Base-by-base conservation (phyloP, 2,888 invertebrate genomes). In the Crematogaster levior region DNA sequence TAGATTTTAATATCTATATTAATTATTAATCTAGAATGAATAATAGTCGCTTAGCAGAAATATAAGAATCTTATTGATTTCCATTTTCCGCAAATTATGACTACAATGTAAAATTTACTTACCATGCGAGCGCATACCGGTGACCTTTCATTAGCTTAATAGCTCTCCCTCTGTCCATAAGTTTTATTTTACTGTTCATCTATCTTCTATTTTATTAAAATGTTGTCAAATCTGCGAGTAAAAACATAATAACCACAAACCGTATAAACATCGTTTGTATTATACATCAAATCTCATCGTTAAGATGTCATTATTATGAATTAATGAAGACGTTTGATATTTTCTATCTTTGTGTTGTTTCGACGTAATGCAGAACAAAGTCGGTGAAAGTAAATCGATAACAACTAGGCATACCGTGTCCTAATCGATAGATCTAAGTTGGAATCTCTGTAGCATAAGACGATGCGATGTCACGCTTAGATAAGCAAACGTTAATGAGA, bases 401-500 rank as follows among this genome's bases (percentile, higher is more conserved):
- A 70, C 43, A 40, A 70, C 61, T 21, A 53, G 65, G 24, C 34
- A 18, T 27, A 48, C n/a, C 37, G 21, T 34, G 27, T 34, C 43
- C 60, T 63, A 73, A 65, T 21, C 43, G 84, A 60, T 68, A 30
- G 60, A 46, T 60, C 70, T 37, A 70, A 53, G 58, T 75, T 48
- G 46, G 12, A 40, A 61, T 24, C 37, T 34, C 3, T 30, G 63
- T 58, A 63, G 34, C 37, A 34, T 63, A 51, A 63, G 24, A 51
- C 15, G 34, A 12, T 18, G 43, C 56, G 83, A 81, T 83, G 74
- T 83, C 83, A 65, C 51, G 37, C 27, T 65, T 58, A 80, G 80
- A 85, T 85, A 83, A 61, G 70, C 68, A 27, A 66, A 66, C 72
- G 77, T 83, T 86, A 86, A 86, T 84, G 82, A 82, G 86, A 86